phyloP scores from a whole-genome alignment of 2,888 invertebrate genomes.

The Atherix ibis region DNA sequence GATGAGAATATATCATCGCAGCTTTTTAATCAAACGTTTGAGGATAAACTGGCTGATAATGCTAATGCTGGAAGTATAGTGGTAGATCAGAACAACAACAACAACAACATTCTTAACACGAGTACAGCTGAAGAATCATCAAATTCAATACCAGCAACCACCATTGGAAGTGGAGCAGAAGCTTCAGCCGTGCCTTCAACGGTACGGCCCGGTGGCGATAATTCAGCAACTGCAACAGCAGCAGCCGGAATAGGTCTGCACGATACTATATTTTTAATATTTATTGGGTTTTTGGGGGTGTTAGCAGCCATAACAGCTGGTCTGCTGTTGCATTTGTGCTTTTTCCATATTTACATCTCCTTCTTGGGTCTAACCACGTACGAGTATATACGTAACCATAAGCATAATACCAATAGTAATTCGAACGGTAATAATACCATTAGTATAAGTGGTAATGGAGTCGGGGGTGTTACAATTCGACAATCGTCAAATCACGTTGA shows the following conservation, averaged over 20 bases:
- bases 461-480: conserved; percentile 10
- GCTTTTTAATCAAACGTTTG: conserved; percentile 10
- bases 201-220: too few relatives aligned
- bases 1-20: conserved; percentile 6
- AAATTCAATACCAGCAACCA: conserved; percentile 9
- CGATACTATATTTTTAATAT: conserved; percentile 42
- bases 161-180: conserved; percentile 12
- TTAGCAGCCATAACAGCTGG: conserved; percentile 61
- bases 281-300: conserved; percentile 46
- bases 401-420: conserved; percentile 24
- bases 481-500: conserved; percentile 11
- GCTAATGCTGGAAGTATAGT: too few relatives aligned
- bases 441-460: conserved; percentile 13
- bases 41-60: conserved; percentile 2
- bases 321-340: conserved; percentile 65
- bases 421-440: conserved; percentile 10
- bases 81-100: too few relatives aligned
- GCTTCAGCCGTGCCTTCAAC: conserved; percentile 12
- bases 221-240: conserved; percentile 8
- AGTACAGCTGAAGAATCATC: conserved; percentile 1
- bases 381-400: conserved; percentile 55
- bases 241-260: conserved; percentile 30
- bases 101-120: conserved; percentile 7
- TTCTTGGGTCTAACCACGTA: conserved; percentile 75
- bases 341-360: conserved; percentile 78